phyloP scores from a whole-genome alignment of 2,113 vertebrate species.

The Semnornis frantzii region DNA sequence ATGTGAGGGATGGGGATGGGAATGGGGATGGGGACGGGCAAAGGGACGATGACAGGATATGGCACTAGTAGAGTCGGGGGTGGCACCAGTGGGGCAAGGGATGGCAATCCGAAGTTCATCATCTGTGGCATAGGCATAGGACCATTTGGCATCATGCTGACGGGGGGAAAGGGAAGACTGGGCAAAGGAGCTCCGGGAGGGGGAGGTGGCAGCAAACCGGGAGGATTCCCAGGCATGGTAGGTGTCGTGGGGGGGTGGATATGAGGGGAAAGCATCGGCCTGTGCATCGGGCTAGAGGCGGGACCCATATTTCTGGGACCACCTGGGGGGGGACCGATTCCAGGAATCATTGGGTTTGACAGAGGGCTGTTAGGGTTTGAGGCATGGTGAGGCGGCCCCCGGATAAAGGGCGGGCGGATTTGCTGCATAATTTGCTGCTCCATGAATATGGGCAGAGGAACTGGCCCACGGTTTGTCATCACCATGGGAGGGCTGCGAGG shows the following conservation, averaged over 20 bases:
- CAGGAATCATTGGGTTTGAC: slow-evolving; percentile 93
- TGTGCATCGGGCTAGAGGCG: slow-evolving; percentile 94
- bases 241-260: slow-evolving; percentile 88
- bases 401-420: slow-evolving; percentile 91
- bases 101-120: slow-evolving; percentile 97
- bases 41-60: slow-evolving; percentile 96
- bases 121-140: slow-evolving; percentile 91
- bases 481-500: slow-evolving; percentile 96
- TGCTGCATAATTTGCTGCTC: slow-evolving; percentile 99
- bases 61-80: slow-evolving; percentile 96
- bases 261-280: slow-evolving; percentile 92
- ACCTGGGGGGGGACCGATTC: slow-evolving; percentile 88
- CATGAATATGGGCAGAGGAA: slow-evolving; percentile 98
- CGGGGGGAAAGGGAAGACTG: slow-evolving; percentile 89
- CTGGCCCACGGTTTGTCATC: slow-evolving; percentile 96
- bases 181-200: slow-evolving; percentile 88
- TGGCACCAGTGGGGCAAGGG: slow-evolving; percentile 94
- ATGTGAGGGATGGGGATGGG: slow-evolving; percentile 93
- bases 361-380: slow-evolving; percentile 92
- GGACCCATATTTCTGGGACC: slow-evolving; percentile 87
- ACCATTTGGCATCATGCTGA: slow-evolving; percentile 97
- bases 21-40: slow-evolving; percentile 96
- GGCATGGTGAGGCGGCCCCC: slow-evolving; percentile 84
- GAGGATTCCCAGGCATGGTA: slow-evolving; percentile 87
- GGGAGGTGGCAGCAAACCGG: slow-evolving; percentile 87